These are phyloP conservation scores for Leptinotarsa peninsularis DNA, from an alignment of 2,888 invertebrate genomes.

Conservation along the genomic window DNA sequence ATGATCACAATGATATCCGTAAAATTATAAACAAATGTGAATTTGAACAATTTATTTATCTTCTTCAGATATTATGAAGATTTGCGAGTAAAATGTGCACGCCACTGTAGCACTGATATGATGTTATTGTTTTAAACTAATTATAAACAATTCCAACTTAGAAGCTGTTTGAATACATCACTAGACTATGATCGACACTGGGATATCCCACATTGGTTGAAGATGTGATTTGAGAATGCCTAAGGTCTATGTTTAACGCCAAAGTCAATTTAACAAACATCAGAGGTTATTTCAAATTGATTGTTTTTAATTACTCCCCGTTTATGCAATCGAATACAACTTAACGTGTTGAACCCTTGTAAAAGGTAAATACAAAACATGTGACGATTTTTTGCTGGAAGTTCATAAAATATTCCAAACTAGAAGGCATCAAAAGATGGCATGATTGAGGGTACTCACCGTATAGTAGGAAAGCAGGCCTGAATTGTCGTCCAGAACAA, in stretches of 20 bases:
- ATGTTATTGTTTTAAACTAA: conserved; percentile 6
- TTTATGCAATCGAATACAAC: neutral
- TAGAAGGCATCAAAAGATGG: conserved; percentile 13
- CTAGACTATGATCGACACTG: too few relatives aligned
- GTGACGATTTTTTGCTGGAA: neutral
- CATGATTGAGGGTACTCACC: conserved; percentile 72
- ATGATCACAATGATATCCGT: too few relatives aligned
- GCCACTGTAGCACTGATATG: conserved; percentile 2
- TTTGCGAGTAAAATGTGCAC: neutral
- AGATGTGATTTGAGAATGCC: too few relatives aligned
- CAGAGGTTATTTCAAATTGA: neutral
- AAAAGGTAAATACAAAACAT: neutral
- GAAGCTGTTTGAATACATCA: neutral
- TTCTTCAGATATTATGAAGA: neutral
- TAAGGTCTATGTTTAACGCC: too few relatives aligned
- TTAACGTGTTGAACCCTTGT: neutral
- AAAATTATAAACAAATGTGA: too few relatives aligned
- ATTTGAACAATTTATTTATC: too few relatives aligned
- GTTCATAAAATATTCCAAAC: conserved; percentile 2
- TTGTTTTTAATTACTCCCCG: neutral
- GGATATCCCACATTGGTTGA: conserved; percentile 17
- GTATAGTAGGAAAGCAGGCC: conserved; percentile 97
- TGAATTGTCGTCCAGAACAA: conserved; percentile 96
- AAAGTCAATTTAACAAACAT: neutral
- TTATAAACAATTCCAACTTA: conserved; percentile 30